Conservation (phyloP, 2,113 vertebrate species). For the Zeus faber region DNA sequence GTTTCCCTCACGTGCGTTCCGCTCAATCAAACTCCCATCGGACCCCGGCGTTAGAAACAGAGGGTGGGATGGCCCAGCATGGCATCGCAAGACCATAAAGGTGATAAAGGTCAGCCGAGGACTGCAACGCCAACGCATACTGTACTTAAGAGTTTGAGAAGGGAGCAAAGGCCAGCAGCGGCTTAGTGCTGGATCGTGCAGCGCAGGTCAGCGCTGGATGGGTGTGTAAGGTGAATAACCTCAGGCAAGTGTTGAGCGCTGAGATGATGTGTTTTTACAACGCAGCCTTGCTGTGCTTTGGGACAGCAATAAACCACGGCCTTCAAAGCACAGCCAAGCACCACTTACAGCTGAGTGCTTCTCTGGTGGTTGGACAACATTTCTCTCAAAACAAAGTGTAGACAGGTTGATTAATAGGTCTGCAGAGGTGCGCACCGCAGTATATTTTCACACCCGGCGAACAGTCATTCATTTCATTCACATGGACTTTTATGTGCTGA, state of each 20-base stretch:
- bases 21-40: background rate
- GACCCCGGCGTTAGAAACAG: background rate
- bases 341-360: conserved; percentile 75
- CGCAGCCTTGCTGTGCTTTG: conserved; percentile 60
- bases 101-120: background rate
- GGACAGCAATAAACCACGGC: conserved; percentile 69
- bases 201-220: background rate
- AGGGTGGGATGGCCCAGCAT: background rate
- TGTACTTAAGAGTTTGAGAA: conserved; percentile 7
- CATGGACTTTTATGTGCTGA: conserved; percentile 67
- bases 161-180: conserved; percentile 2
- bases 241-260: conserved; percentile 48
- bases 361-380: conserved; percentile 72
- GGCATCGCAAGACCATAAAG: background rate
- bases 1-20: background rate
- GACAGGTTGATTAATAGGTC: conserved; percentile 81
- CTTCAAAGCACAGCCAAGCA: conserved; percentile 72
- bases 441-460: conserved; percentile 74
- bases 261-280: conserved; percentile 71
- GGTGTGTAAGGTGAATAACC: conserved; percentile 43
- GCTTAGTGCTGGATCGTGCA: conserved; percentile 15
- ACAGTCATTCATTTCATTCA: conserved; percentile 66
- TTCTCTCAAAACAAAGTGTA: conserved; percentile 79
- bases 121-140: background rate
- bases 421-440: conserved; percentile 61